phyloP scores from a whole-genome alignment of 2,113 vertebrate genomes.

The Orycteropus afer region DNA sequence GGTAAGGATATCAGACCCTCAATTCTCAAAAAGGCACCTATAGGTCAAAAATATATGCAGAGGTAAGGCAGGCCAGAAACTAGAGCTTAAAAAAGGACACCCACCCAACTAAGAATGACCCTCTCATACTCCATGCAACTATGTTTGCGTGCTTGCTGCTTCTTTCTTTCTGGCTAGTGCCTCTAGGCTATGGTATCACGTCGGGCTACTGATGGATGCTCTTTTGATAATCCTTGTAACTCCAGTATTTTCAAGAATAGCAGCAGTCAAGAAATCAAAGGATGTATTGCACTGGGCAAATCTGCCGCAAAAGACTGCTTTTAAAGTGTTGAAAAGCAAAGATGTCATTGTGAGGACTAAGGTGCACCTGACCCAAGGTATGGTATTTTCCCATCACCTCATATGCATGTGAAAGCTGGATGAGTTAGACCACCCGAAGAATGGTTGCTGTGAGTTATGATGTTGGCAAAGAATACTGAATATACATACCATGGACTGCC shows the following conservation, averaged over 20 bases:
- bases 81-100: slow-evolving; percentile 14
- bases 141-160: not conserved
- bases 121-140: not conserved
- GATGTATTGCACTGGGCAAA: not conserved
- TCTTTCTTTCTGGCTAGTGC: not conserved
- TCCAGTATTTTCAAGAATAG: slow-evolving; percentile 33
- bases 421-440: not conserved
- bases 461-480: not conserved
- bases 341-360: not conserved
- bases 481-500: too few relatives aligned
- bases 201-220: not conserved
- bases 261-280: not conserved
- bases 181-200: not conserved
- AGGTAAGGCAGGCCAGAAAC: slow-evolving; percentile 26
- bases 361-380: not conserved
- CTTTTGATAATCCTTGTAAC: not conserved
- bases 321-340: not conserved
- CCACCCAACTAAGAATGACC: not conserved
- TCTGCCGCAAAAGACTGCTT: not conserved
- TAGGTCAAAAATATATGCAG: slow-evolving; percentile 55
- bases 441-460: not conserved
- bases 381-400: not conserved
- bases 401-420: not conserved
- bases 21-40: slow-evolving; percentile 76
- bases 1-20: slow-evolving; percentile 58